These are phyloP conservation scores for Tiaroga cobitis DNA, from an alignment of 2,797 vertebrate genomes.

Conservation along the genomic window DNA sequence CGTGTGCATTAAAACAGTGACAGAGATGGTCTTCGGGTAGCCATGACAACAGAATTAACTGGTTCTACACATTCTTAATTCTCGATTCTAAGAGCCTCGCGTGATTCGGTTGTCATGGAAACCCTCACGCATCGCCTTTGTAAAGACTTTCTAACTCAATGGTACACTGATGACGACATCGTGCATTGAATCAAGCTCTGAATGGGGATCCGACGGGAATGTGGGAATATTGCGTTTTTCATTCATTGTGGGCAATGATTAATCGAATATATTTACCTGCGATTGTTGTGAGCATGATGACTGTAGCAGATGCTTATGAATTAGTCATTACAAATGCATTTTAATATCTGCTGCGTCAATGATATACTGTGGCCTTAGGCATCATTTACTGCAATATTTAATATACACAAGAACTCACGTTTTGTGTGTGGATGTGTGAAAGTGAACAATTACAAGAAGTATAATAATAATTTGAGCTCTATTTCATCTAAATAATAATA, in stretches of 20 bases:
- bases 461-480: neutral
- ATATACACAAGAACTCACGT: neutral
- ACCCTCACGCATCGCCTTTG: neutral
- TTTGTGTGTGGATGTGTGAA: neutral
- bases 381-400: neutral
- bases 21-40: neutral
- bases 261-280: neutral
- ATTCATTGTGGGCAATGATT: neutral
- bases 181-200: neutral
- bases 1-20: no score
- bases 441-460: neutral
- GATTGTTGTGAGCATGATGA: no score
- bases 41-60: neutral
- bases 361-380: neutral
- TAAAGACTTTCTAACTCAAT: neutral
- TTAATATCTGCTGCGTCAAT: slow-evolving; percentile 11
- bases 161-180: neutral
- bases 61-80: neutral
- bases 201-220: neutral
- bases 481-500: neutral
- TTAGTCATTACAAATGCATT: neutral
- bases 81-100: neutral
- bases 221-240: neutral
- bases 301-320: neutral
- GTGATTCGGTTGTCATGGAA: slow-evolving; percentile 16